Percentiles rank a stretch among this genome's conserved stretches.
Conservation (phyloP, 1,140 invertebrate species). For the Trigoniulus corallinus region DNA sequence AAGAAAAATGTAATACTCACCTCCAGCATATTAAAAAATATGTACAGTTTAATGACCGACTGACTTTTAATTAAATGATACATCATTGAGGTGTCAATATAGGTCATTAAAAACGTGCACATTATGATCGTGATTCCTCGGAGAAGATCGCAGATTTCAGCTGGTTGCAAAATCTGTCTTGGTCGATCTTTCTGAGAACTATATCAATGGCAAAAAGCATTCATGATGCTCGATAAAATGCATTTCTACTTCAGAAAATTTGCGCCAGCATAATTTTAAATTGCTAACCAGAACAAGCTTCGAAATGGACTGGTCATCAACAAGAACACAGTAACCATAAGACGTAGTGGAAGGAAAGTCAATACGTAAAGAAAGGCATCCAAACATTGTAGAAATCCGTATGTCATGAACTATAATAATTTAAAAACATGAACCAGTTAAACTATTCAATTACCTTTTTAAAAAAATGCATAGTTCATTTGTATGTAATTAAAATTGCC, state of each 20-base stretch:
- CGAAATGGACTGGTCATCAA: constrained; percentile 50
- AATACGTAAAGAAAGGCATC: constrained; percentile 97
- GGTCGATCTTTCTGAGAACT: not conserved
- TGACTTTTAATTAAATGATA: constrained; percentile 98
- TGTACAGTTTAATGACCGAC: constrained; percentile 96
- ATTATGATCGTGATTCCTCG: constrained; percentile 77
- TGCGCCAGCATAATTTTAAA: no score
- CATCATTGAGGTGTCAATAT: constrained; percentile 93
- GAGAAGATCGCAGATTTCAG: constrained; percentile 89
- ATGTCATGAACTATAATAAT: constrained; percentile 74
- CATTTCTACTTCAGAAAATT: no score
- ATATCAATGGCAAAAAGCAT: no score
- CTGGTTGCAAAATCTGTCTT: constrained; percentile 48
- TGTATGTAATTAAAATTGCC: constrained; percentile 8
- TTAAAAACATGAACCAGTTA: no score
- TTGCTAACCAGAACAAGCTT: constrained; percentile 50
- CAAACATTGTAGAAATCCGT: constrained; percentile 92
- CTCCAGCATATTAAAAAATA: constrained; percentile 99
- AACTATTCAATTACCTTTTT: no score
- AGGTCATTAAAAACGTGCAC: constrained; percentile 66
- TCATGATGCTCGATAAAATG: no score
- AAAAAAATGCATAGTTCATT: no score
- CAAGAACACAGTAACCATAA: constrained; percentile 67
- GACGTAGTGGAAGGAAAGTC: constrained; percentile 88
- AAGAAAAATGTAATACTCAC: constrained; percentile 28